Conservation (phyloP, 1,140 invertebrate species). For the Gonatopus flavifemur region DNA sequence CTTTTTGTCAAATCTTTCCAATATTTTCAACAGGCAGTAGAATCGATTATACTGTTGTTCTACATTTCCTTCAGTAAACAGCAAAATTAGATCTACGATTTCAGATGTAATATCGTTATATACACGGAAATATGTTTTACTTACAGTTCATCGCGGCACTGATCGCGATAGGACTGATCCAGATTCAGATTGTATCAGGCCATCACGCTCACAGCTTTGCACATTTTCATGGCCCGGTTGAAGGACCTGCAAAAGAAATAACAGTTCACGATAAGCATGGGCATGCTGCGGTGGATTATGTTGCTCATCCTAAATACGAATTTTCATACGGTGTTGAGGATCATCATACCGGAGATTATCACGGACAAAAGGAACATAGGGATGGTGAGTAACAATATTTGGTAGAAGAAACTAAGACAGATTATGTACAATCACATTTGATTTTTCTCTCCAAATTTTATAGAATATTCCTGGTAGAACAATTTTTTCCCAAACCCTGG, state of each 20-base stretch:
- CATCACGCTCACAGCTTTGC: conserved; percentile 51
- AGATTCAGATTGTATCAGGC: conserved; percentile 31
- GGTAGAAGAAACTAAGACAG: too few species aligned
- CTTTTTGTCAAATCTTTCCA: too few species aligned
- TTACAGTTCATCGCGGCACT: conserved; percentile 37
- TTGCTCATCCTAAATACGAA: conserved; percentile 57
- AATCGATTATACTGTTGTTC: too few species aligned
- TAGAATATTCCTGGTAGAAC: too few species aligned
- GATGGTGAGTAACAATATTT: conserved; percentile 49
- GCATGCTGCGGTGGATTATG: conserved; percentile 49
- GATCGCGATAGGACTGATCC: conserved; percentile 31
- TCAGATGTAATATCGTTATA: too few species aligned
- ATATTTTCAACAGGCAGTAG: too few species aligned
- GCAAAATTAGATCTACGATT: too few species aligned
- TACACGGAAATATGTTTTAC: too few species aligned
- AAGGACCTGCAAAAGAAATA: conserved; percentile 44
- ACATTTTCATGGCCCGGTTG: conserved; percentile 51
- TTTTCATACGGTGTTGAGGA: conserved; percentile 60
- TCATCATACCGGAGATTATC: conserved; percentile 60
- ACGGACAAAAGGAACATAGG: conserved; percentile 60
- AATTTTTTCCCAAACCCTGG: too few species aligned
- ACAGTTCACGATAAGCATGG: conserved; percentile 43
- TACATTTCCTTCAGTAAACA: too few species aligned
- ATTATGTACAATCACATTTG: too few species aligned
- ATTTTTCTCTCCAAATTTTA: too few species aligned